Percentiles rank a stretch among this genome's conserved stretches.
These are phyloP conservation scores for Pongo pygmaeus DNA, from an alignment of 2,113 vertebrate species.

Conservation along the genomic window DNA sequence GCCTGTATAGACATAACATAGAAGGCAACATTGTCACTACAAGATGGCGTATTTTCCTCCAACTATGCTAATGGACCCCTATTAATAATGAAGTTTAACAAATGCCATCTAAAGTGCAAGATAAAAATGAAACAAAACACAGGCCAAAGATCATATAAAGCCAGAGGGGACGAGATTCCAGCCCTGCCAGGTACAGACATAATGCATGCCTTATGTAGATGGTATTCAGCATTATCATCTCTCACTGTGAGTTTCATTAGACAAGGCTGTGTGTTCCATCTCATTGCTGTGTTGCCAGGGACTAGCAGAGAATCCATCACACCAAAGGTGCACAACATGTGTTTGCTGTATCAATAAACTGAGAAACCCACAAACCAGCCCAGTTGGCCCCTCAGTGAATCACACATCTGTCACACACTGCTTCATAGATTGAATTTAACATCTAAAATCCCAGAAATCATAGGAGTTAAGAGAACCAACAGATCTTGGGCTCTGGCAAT, in stretches of 20 bases:
- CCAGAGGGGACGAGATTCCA: neutral
- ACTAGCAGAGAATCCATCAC: neutral
- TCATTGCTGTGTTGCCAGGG: neutral
- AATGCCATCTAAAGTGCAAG: neutral
- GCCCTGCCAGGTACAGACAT: neutral
- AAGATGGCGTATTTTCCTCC: neutral
- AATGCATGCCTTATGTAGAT: rapidly evolving
- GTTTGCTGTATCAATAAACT: neutral
- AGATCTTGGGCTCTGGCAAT: neutral
- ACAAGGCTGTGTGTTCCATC: neutral
- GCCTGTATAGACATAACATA: neutral
- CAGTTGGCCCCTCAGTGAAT: neutral
- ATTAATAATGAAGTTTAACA: neutral
- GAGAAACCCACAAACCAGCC: neutral
- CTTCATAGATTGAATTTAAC: neutral
- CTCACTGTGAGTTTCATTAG: neutral
- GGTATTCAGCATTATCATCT: neutral
- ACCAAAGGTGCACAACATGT: neutral
- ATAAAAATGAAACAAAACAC: constrained; percentile 8
- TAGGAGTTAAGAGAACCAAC: neutral
- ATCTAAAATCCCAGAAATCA: neutral
- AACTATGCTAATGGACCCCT: neutral
- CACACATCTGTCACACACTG: neutral
- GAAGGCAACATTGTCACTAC: neutral
- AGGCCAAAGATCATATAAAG: neutral